Evolutionary conservation across 2,888 invertebrate genomes (phyloP).

Genomic region (Ectobius pallidus): DNA sequence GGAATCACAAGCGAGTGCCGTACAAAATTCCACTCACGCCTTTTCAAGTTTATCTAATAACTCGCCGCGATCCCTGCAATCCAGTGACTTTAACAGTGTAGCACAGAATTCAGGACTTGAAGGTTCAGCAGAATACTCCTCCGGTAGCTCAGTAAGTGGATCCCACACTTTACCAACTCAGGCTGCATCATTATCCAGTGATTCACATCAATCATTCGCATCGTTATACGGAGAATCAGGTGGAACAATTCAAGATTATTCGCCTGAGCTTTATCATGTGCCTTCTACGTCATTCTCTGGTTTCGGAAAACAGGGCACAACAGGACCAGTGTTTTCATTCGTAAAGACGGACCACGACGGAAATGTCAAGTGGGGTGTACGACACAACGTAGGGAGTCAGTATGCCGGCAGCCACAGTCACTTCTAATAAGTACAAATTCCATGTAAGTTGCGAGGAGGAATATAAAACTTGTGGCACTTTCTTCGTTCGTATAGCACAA

Average conservation of each 20-base stretch:
- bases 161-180: too few relatives aligned
- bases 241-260: not conserved
- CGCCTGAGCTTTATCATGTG: not conserved
- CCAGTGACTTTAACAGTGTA: too few relatives aligned
- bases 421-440: not conserved
- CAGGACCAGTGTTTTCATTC: conserved; percentile 51
- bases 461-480: too few relatives aligned
- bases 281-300: too few relatives aligned
- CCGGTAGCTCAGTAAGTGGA: too few relatives aligned
- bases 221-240: not conserved
- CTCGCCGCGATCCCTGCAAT: too few relatives aligned
- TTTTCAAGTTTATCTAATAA: too few relatives aligned
- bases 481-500: too few relatives aligned
- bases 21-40: too few relatives aligned
- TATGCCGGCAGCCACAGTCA: not conserved
- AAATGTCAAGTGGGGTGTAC: conserved; percentile 50
- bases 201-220: not conserved
- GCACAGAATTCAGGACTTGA: too few relatives aligned
- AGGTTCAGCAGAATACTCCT: too few relatives aligned
- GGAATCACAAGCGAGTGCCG: too few relatives aligned
- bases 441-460: not conserved
- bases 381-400: conserved; percentile 46
- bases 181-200: not conserved
- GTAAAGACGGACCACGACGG: conserved; percentile 51
- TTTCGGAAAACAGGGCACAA: not conserved